Base-by-base conservation (phyloP, 1,140 invertebrate genomes). In the Drosophila azteca region DNA sequence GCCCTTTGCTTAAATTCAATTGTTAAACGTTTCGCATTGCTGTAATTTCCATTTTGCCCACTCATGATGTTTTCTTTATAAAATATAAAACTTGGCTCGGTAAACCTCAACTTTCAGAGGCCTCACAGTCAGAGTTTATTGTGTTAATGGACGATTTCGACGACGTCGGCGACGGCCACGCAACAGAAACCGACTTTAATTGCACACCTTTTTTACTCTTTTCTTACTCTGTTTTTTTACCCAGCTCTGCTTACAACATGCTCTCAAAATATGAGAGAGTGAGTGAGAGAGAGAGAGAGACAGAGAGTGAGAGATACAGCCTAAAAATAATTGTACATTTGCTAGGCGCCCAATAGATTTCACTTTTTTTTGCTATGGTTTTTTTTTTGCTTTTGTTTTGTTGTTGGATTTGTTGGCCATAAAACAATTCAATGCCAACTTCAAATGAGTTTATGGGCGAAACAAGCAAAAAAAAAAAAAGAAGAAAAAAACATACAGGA, bases 341-440 rank as follows among this genome's bases (percentile, higher is more conserved):
- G 48, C 57, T n/a, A 66, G 31, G 46, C 68, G 43, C 49, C 57
- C 75, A 15, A 66, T 62, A 62, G 80, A 84, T 84, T 84, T 84
- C 80, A 79, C 80, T 84, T 84, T 75, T 84, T 61, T 77, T 79
- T 39, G 35, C 35, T 9, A 35, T 9, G 9, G 62, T 24, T 58
- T 67, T 63, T 58, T 67, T 64, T 20, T 20, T 20, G 46, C 50
- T 68, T 76, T 83, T 79, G 66, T 75, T 83, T 83, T 45, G 24
- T 57, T 69, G 45, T 58, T 58, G 61, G 64, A 61, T 59, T 55
- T 50, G 55, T 51, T 50, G 55, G 52, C 63, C 64, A 78, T 68
- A 69, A 77, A 68, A 57, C 72, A 79, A 77, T 77, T 84, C 81
- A 84, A 84, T 84, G 81, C 81, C 81, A 84, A 73, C 77, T 73